Percentiles rank a stretch among this genome's conserved stretches.
These are phyloP conservation scores for Turritopsis dohrnii DNA, from an alignment of 30 jellyfish, hydroid and myxozoan species.

Conservation along the genomic window DNA sequence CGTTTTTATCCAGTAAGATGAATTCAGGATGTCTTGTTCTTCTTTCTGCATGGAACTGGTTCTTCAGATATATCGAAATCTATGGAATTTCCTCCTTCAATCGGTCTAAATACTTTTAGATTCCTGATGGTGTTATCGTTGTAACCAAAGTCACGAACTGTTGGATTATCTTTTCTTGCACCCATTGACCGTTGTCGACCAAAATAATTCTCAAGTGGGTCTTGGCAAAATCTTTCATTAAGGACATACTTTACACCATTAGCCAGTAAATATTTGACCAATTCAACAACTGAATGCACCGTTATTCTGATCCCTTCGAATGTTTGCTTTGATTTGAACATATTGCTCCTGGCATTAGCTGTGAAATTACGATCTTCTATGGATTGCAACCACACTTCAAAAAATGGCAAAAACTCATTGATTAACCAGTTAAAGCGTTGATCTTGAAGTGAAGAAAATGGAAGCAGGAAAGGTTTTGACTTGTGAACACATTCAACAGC, in stretches of 20 bases:
- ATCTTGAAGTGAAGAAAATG: background rate
- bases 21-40: no score
- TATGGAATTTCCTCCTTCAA: no score
- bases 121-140: background rate
- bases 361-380: background rate
- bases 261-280: background rate
- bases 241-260: no score
- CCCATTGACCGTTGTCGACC: no score
- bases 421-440: slow-evolving; percentile 18
- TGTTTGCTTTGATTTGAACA: background rate
- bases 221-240: no score
- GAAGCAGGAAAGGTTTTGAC: background rate
- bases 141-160: background rate
- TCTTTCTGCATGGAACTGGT: no score
- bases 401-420: background rate
- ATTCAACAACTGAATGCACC: background rate
- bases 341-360: background rate
- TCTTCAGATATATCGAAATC: no score
- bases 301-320: background rate
- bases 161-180: background rate
- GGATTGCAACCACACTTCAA: slow-evolving; percentile 3
- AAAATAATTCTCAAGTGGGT: no score
- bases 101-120: background rate
- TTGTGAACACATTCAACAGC: background rate
- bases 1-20: no score